A percentile compares a stretch with the other conserved stretches of the same genome.
Evolutionary conservation across 1,140 invertebrate genomes (phyloP).

Genomic region (Dinoponera quadriceps): DNA sequence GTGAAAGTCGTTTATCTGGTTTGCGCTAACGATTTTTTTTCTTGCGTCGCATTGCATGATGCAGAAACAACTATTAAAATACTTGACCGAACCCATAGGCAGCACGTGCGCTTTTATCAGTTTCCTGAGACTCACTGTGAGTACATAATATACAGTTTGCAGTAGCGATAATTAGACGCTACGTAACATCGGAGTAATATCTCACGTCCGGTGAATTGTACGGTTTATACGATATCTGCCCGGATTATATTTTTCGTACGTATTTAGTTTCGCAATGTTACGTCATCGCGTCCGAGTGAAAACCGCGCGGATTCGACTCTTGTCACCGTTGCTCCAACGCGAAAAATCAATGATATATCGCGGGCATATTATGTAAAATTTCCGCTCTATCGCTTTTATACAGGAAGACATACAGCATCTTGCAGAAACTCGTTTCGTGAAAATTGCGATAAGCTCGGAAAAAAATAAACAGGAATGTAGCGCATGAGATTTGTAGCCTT

Average conservation of each 20-base stretch:
- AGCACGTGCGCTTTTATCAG: background rate
- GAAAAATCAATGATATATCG: background rate
- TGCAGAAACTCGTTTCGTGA: no score
- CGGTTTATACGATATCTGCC: background rate
- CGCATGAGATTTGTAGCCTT: no score
- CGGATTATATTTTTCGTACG: background rate
- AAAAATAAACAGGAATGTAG: no score
- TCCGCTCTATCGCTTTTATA: background rate
- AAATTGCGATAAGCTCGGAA: no score
- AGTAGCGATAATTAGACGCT: constrained; percentile 1
- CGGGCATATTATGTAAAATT: background rate
- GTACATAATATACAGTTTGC: background rate
- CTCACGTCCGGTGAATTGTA: background rate
- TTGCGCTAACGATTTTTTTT: constrained; percentile 21
- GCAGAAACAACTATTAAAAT: background rate
- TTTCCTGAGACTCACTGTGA: background rate
- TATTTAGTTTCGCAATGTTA: constrained; percentile 24
- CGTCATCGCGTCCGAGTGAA: constrained; percentile 5
- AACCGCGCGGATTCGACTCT: constrained; percentile 1
- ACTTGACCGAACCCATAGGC: background rate
- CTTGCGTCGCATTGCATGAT: background rate
- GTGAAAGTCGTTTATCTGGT: constrained; percentile 13
- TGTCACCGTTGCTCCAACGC: background rate
- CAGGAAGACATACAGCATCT: background rate
- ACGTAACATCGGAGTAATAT: background rate